phyloP scores from a whole-genome alignment of 2,113 vertebrate genomes.

The Bufo gargarizans region DNA sequence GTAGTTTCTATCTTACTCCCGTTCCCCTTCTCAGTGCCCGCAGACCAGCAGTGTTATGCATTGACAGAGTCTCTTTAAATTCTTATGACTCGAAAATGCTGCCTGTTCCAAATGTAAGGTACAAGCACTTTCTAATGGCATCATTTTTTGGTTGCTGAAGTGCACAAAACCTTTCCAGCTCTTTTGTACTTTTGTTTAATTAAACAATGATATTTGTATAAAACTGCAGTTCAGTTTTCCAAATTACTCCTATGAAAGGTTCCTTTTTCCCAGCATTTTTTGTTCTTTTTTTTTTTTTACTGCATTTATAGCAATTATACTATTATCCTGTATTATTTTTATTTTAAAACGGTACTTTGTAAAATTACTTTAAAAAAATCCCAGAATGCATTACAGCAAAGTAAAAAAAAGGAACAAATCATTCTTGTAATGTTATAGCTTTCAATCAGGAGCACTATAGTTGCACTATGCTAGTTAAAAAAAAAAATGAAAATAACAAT shows the following conservation, averaged over 20 bases:
- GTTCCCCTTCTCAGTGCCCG: no score
- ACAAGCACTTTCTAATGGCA: background rate
- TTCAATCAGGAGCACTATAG: background rate
- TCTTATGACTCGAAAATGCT: background rate
- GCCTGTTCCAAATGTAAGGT: background rate
- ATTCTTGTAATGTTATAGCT: background rate
- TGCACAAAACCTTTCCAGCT: slow-evolving; percentile 3
- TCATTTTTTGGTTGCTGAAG: background rate
- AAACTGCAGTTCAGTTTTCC: slow-evolving; percentile 26
- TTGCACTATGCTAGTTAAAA: background rate
- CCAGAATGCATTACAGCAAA: slow-evolving; percentile 10
- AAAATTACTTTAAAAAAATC: background rate
- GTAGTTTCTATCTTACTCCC: no score
- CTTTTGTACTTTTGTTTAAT: slow-evolving; percentile 13
- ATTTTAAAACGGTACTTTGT: slow-evolving; percentile 26
- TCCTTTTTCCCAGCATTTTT: background rate
- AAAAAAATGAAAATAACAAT: background rate
- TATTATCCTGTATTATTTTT: slow-evolving; percentile 20
- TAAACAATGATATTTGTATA: slow-evolving; percentile 45
- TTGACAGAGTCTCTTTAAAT: background rate
- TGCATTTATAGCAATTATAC: slow-evolving; percentile 29
- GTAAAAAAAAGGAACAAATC: background rate
- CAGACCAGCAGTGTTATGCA: no score
- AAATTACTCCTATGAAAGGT: slow-evolving; percentile 29
- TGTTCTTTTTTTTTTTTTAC: background rate